Conservation (phyloP, 2,797 vertebrate genomes). For the Fringilla coelebs region DNA sequence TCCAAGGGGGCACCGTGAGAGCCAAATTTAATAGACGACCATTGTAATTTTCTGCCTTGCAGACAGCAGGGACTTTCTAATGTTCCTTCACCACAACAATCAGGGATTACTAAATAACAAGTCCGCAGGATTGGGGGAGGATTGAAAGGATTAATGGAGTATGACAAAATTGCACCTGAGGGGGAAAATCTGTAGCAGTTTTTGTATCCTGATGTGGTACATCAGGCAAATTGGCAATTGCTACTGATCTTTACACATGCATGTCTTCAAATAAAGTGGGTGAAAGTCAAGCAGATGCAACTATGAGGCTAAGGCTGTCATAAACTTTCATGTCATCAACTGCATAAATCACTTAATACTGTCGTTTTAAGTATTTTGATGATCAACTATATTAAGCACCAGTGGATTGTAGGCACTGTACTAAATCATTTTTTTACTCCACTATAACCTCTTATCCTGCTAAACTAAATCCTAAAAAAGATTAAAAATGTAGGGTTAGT, state of each 20-base stretch:
- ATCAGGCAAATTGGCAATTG: conserved; percentile 59
- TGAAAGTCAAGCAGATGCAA: conserved; percentile 50
- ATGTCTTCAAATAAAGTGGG: conserved; percentile 54
- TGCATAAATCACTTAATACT: conserved; percentile 40
- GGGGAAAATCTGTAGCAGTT: conserved; percentile 81
- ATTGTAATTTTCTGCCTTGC: conserved; percentile 82
- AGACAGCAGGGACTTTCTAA: conserved; percentile 81
- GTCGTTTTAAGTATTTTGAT: conserved; percentile 20
- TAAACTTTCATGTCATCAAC: conserved; percentile 57
- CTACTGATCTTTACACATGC: conserved; percentile 58
- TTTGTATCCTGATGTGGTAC: conserved; percentile 75
- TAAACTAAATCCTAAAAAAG: conserved; percentile 57
- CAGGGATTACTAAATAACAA: conserved; percentile 82
- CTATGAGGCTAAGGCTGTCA: conserved; percentile 46
- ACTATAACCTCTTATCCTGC: conserved; percentile 12
- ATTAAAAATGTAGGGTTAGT: conserved; percentile 32
- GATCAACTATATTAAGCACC: background rate
- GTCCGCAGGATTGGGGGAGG: conserved; percentile 75
- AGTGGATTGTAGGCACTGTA: background rate
- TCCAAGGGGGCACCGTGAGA: conserved; percentile 74
- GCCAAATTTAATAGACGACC: conserved; percentile 76
- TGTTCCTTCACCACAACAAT: conserved; percentile 85
- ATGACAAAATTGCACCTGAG: conserved; percentile 87
- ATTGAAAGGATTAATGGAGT: conserved; percentile 89
- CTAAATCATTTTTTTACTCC: conserved; percentile 27